A percentile compares a stretch with the other conserved stretches of the same genome.
phyloP scores from a whole-genome alignment of 2,113 vertebrate genomes.

The Sorex araneus region DNA sequence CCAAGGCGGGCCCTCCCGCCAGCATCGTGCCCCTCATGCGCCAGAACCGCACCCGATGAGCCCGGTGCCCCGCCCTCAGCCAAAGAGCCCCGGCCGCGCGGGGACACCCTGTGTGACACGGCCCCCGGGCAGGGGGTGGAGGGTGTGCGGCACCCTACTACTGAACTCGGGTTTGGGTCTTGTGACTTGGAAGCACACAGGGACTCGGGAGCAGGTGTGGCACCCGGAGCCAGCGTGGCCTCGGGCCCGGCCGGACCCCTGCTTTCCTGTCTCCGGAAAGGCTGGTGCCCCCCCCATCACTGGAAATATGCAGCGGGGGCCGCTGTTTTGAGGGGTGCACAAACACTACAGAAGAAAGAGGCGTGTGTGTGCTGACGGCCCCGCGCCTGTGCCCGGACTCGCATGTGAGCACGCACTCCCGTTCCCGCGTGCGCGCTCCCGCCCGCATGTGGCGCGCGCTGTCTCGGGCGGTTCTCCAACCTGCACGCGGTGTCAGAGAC shows the following conservation, averaged over 20 bases:
- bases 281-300: constrained; percentile 16
- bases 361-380: neutral
- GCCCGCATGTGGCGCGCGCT: neutral
- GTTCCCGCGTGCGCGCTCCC: rapidly evolving
- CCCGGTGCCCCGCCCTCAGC: constrained; percentile 12
- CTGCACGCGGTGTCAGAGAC: neutral
- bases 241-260: neutral
- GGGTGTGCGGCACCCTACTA: constrained; percentile 70
- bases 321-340: neutral
- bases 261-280: constrained; percentile 11
- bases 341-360: neutral
- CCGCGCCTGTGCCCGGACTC: neutral
- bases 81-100: constrained; percentile 77
- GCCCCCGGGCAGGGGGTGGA: neutral
- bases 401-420: rapidly evolving
- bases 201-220: constrained; percentile 42
- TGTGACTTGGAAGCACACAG: constrained; percentile 51
- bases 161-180: constrained; percentile 70
- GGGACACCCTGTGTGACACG: constrained; percentile 17
- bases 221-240: neutral
- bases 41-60: constrained; percentile 95
- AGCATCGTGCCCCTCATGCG: constrained; percentile 97
- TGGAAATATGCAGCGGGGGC: constrained; percentile 67
- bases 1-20: constrained; percentile 93
- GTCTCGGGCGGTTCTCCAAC: neutral